Percentiles rank a stretch among this genome's conserved stretches.
These are phyloP conservation scores for Syngnathus rostellatus DNA, from an alignment of 2,797 vertebrate species.

Conservation along the genomic window DNA sequence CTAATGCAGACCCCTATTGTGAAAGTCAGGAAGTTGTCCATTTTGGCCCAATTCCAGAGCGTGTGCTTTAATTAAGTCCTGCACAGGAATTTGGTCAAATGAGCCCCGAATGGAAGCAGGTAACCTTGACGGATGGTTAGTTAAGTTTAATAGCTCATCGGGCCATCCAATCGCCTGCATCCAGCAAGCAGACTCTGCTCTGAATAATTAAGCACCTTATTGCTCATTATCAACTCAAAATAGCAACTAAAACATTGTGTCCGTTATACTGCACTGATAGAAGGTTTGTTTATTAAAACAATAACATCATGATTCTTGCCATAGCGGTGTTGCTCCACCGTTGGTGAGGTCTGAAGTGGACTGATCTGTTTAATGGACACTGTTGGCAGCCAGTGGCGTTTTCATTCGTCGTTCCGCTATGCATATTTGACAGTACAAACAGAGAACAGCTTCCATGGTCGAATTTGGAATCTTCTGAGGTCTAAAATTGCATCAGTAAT, in stretches of 20 bases:
- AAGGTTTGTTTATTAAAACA: not conserved
- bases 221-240: not conserved
- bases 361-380: constrained; percentile 1
- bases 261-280: not conserved
- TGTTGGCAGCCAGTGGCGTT: not conserved
- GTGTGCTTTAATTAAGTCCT: too few relatives aligned
- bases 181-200: not conserved
- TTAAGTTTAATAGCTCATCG: not conserved
- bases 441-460: not conserved
- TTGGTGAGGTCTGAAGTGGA: not conserved
- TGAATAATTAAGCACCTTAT: not conserved
- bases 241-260: not conserved
- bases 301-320: not conserved
- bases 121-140: not conserved
- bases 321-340: not conserved
- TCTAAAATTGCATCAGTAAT: constrained; percentile 20
- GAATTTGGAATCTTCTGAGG: not conserved
- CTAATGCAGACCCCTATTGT: too few relatives aligned
- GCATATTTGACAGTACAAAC: not conserved
- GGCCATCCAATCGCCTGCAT: not conserved
- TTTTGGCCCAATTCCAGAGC: too few relatives aligned
- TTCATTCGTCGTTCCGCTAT: not conserved
- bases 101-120: not conserved
- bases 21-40: too few relatives aligned
- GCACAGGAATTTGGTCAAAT: not conserved